These are phyloP conservation scores for Anguilla pacifica DNA, from an alignment of 2,797 vertebrate genomes.

Conservation along the genomic window DNA sequence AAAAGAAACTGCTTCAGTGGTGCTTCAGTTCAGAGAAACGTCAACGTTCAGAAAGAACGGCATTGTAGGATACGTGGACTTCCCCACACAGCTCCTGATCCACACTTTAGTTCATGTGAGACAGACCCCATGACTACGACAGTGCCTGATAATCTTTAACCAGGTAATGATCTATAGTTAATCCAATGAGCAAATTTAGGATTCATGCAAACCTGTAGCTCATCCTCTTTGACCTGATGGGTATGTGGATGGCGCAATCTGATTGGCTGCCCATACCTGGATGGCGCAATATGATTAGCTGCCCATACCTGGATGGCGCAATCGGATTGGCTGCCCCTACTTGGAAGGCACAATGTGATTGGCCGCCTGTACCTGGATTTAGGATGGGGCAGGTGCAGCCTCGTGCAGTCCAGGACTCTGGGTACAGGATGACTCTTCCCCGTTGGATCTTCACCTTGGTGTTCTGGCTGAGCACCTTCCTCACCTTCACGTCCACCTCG, in stretches of 20 bases:
- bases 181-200: not conserved
- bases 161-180: not conserved
- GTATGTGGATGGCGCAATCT: not conserved
- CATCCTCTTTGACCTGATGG: not conserved
- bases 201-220: not conserved
- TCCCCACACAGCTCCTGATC: not conserved
- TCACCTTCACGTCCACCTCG: slow-evolving; percentile 93
- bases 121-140: not conserved
- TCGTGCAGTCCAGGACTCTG: slow-evolving; percentile 94
- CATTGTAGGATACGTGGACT: not conserved
- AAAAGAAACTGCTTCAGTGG: not conserved
- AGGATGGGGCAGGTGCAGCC: slow-evolving; percentile 97
- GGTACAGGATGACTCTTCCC: slow-evolving; percentile 85
- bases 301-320: slow-evolving; percentile 80
- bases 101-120: not conserved
- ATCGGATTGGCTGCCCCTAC: slow-evolving; percentile 62
- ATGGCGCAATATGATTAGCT: not conserved
- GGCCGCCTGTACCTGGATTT: slow-evolving; percentile 83
- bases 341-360: slow-evolving; percentile 44
- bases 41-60: not conserved
- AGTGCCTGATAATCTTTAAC: not conserved
- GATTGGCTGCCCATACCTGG: slow-evolving; percentile 76
- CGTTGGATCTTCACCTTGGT: slow-evolving; percentile 84
- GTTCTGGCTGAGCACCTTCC: slow-evolving; percentile 89
- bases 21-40: not conserved